phyloP scores from a whole-genome alignment of 1,140 invertebrate species.

The Mercenaria mercenaria region DNA sequence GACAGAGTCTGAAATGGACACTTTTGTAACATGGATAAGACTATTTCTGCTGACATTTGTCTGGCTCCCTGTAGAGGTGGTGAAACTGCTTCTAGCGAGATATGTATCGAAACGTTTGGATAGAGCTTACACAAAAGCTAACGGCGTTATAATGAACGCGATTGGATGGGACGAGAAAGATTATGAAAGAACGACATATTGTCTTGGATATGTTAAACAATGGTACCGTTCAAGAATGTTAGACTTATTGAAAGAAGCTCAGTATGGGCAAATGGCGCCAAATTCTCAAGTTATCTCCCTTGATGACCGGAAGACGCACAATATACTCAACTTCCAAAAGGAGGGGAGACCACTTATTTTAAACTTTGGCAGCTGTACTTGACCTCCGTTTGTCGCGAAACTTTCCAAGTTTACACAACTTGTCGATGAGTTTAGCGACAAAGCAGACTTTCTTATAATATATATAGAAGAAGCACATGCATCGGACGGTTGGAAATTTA shows the following conservation, averaged over 20 bases:
- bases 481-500: constrained; percentile 72
- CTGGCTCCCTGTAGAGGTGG: not conserved
- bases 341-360: constrained; percentile 73
- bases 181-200: not conserved
- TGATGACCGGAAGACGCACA: not conserved
- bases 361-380: constrained; percentile 79
- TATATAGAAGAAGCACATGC: constrained; percentile 78
- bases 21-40: constrained; percentile 1
- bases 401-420: constrained; percentile 70
- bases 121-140: not conserved
- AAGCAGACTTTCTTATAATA: constrained; percentile 74
- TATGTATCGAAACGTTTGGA: not conserved
- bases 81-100: not conserved
- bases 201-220: not conserved
- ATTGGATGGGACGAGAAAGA: constrained; percentile 7
- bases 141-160: not conserved
- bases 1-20: not conserved
- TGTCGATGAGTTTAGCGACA: constrained; percentile 62
- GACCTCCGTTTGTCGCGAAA: constrained; percentile 78
- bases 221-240: not conserved
- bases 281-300: constrained; percentile 29
- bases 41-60: constrained; percentile 20
- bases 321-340: constrained; percentile 65
- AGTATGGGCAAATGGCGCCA: not conserved
- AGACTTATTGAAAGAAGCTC: constrained; percentile 11